Evolutionary conservation across 2,113 vertebrate species (phyloP).

Genomic region (Odontophorus gujanensis): DNA sequence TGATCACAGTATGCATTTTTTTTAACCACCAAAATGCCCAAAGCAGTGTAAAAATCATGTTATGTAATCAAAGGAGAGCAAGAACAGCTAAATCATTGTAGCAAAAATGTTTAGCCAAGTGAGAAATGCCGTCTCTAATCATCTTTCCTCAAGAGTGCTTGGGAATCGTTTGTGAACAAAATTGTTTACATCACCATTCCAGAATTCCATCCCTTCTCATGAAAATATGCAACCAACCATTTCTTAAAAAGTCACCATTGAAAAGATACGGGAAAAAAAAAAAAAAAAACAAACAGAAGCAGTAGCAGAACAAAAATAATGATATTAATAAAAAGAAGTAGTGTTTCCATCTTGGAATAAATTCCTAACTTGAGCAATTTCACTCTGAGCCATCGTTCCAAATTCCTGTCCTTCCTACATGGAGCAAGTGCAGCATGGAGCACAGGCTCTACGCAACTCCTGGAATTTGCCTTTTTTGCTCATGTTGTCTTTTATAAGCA

Average conservation of each 20-base stretch:
- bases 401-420: neutral
- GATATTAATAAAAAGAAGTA: neutral
- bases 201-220: neutral
- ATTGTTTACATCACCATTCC: neutral
- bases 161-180: conserved; percentile 1
- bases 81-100: conserved; percentile 55
- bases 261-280: neutral
- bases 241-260: neutral
- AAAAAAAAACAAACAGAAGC: neutral
- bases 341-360: neutral
- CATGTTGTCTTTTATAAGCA: neutral
- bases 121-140: conserved; percentile 19
- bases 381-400: neutral
- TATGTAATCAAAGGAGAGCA: conserved; percentile 54
- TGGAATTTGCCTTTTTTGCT: neutral
- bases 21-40: conserved; percentile 32
- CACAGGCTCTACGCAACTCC: neutral
- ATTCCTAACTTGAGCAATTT: neutral
- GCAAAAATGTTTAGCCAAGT: conserved; percentile 58
- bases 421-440: neutral
- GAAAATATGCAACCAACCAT: neutral
- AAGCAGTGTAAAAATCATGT: conserved; percentile 49
- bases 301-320: neutral
- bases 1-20: neutral
- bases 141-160: conserved; percentile 32